Evolutionary conservation across 2,113 vertebrate genomes (phyloP).

Genomic region (Anas platyrhynchos): DNA sequence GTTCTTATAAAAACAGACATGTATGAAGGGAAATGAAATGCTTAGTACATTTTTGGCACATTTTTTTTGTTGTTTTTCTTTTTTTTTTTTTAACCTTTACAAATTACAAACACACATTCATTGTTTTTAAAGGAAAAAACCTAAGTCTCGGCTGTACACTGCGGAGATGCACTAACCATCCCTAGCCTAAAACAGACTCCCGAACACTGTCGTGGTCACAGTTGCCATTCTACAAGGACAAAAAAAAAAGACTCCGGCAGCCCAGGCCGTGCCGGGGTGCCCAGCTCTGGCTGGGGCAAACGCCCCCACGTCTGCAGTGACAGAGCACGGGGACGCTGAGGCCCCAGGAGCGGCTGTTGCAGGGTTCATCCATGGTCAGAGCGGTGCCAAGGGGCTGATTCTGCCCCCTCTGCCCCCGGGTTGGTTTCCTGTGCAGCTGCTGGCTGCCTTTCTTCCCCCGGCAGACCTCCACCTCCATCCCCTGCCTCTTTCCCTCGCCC

Average conservation of each 20-base stretch:
- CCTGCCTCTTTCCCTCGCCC: background rate
- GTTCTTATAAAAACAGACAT: conserved; percentile 77
- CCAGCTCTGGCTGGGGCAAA: background rate
- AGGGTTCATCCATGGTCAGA: background rate
- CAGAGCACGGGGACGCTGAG: background rate
- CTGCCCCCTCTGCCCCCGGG: background rate
- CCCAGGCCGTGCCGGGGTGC: background rate
- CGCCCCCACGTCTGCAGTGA: background rate
- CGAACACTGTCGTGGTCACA: background rate
- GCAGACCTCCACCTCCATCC: background rate
- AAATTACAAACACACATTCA: conserved; percentile 76
- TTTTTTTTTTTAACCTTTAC: conserved; percentile 19
- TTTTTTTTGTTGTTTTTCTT: background rate
- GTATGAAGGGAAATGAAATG: conserved; percentile 67
- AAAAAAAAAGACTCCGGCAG: background rate
- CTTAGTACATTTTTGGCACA: conserved; percentile 59
- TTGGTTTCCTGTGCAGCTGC: accelerated
- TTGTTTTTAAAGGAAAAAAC: conserved; percentile 59
- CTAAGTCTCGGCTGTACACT: conserved; percentile 55
- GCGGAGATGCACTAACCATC: conserved; percentile 13
- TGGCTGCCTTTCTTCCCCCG: background rate
- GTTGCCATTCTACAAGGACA: conserved; percentile 26
- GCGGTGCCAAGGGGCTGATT: background rate
- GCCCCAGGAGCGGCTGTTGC: background rate
- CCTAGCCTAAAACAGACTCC: conserved; percentile 45